These are phyloP conservation scores for Leucopsar rothschildi DNA, from an alignment of 2,113 vertebrate genomes.

Conservation along the genomic window DNA sequence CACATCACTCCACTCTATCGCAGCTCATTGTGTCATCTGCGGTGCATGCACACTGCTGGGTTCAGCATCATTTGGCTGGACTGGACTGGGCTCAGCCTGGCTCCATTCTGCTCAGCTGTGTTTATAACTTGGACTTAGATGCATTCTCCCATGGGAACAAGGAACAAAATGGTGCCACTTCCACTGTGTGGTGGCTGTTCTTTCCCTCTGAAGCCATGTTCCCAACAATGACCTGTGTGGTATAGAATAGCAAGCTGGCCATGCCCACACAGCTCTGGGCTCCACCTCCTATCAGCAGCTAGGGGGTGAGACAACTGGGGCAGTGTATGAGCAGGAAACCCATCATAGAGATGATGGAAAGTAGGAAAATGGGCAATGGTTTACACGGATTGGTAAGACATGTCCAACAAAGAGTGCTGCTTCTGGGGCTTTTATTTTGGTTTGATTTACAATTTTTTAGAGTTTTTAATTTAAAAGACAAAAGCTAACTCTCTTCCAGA, in stretches of 20 bases:
- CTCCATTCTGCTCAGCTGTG: no score
- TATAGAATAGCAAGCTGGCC: accelerated
- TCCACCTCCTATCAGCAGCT: no score
- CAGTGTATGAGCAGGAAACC: not conserved
- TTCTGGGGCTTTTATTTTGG: not conserved
- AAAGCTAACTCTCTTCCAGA: not conserved
- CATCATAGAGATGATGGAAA: not conserved
- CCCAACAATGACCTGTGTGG: no score
- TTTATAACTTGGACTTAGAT: not conserved
- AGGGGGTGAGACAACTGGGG: accelerated
- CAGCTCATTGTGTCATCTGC: accelerated
- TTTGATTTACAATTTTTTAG: not conserved
- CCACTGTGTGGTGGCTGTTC: accelerated
- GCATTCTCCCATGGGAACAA: accelerated
- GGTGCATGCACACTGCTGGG: accelerated
- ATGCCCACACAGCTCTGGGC: no score
- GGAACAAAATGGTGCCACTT: accelerated
- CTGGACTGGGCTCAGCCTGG: not conserved
- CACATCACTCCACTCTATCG: accelerated
- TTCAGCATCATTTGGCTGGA: not conserved
- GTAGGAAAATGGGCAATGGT: not conserved
- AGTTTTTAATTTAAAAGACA: not conserved
- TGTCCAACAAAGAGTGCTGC: not conserved
- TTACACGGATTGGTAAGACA: not conserved
- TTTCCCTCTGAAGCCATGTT: accelerated